Base-by-base conservation (phyloP, 1,140 invertebrate species). In the Holcopasites calliopsidis region DNA sequence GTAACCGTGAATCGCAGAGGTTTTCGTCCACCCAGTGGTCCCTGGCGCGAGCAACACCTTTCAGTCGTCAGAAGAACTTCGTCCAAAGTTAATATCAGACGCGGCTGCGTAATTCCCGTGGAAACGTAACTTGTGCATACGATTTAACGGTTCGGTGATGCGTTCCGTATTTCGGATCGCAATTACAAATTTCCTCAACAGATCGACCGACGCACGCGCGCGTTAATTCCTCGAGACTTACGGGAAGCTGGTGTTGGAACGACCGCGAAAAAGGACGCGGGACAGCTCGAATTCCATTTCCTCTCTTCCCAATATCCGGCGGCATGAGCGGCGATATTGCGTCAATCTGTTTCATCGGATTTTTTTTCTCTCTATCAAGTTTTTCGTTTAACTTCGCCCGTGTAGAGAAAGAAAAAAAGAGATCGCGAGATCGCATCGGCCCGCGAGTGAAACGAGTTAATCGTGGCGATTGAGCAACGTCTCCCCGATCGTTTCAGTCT, bases 31-130 rank as follows among this genome's bases (percentile, higher is more conserved):
- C n/a, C n/a, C n/a, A n/a, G 3, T 1, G 3, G 11, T 28, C 0
- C 11, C 31, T 3, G 4, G 38, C 26, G 0, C 13, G 13, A 13
- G 7, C 10, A 16, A 2, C 31, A 21, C 18, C 31, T 49, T 69
- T 69, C 58, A 57, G 66, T 44, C 23, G n/a, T 5, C 1, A n/a
- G 26, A 57, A 44, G 66, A 58, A 69, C 57, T 38, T 57, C 21
- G 40, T 4, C 0, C n/a, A 57, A 69, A 55, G 66, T 44, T 40
- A 28, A 57, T 33, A 69, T 57, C 49, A n/a, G n/a, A 13, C 52
- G n/a, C 6, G 11, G 2, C 40, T 31, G 11, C 26, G 66, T 23
- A 69, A 69, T 69, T 69, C 58, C 13, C 35, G 38, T 69, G 52
- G 66, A 58, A 69, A 57, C 44, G 52, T 28, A 52, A 52, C 40